A percentile compares a stretch with the other conserved stretches of the same genome.
These are phyloP conservation scores for Ephydatia muelleri DNA, from an alignment of 37 sponge, comb jelly and placozoan species.

Conservation along the genomic window DNA sequence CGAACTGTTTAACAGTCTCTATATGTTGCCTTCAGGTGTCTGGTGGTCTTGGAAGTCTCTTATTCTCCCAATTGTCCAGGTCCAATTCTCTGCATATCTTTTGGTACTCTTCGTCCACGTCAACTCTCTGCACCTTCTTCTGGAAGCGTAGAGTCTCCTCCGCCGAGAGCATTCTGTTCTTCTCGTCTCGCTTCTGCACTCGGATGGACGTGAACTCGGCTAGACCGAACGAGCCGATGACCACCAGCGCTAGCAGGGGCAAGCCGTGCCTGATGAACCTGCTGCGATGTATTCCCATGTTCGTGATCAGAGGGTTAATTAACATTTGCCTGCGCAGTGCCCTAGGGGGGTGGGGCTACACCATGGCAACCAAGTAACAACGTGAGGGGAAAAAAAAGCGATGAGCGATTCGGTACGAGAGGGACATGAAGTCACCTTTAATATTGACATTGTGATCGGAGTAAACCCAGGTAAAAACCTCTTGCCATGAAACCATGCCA, in stretches of 20 bases:
- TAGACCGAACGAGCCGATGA: constrained; percentile 77
- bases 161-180: constrained; percentile 63
- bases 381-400: neutral
- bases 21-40: neutral
- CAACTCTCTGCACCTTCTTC: constrained; percentile 48
- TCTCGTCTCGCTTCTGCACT: constrained; percentile 73
- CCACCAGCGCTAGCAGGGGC: constrained; percentile 54
- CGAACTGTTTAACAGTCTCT: too few species aligned
- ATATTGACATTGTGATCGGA: constrained; percentile 27
- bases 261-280: constrained; percentile 45
- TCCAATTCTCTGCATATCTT: constrained; percentile 45
- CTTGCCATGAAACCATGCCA: neutral
- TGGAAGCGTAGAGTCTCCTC: constrained; percentile 63
- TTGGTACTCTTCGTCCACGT: constrained; percentile 59
- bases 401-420: neutral
- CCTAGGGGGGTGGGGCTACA: neutral
- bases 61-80: constrained; percentile 84
- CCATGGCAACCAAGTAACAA: constrained; percentile 5
- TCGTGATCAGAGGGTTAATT: neutral
- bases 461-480: constrained; percentile 36
- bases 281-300: neutral
- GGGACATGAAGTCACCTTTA: constrained; percentile 33
- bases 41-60: constrained; percentile 76
- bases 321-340: neutral
- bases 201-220: constrained; percentile 68